These are phyloP conservation scores for Calliphora vicina DNA, from an alignment of 1,140 invertebrate genomes.

Conservation along the genomic window DNA sequence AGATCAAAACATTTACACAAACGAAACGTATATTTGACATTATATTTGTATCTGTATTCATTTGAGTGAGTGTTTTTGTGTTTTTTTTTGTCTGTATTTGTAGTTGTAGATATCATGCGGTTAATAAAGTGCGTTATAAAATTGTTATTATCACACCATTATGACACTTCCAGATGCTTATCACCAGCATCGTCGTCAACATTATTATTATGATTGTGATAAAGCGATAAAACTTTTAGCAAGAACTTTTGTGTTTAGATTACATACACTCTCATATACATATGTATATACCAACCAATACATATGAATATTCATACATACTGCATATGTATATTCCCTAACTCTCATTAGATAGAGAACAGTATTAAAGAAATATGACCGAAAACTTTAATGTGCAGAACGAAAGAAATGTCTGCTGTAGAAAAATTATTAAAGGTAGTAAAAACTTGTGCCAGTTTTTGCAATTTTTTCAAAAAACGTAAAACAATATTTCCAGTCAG, in stretches of 20 bases:
- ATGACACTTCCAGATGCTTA: conserved; percentile 3
- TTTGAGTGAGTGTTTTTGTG: not conserved
- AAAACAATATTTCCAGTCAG: too few relatives aligned
- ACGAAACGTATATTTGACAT: not conserved
- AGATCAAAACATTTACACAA: not conserved
- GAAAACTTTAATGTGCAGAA: too few relatives aligned
- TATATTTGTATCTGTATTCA: too few relatives aligned
- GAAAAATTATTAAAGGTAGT: too few relatives aligned
- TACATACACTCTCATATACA: not conserved
- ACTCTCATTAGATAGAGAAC: too few relatives aligned
- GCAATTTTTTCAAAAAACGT: too few relatives aligned
- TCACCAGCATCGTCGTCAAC: not conserved
- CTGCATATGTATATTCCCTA: too few relatives aligned
- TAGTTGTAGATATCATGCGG: conserved; percentile 37
- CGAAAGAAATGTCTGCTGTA: too few relatives aligned
- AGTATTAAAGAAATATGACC: too few relatives aligned
- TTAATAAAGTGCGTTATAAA: conserved; percentile 40
- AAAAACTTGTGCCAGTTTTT: too few relatives aligned
- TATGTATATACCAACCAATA: not conserved
- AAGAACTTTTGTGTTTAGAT: not conserved
- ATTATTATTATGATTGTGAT: not conserved
- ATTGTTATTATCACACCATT: conserved; percentile 39
- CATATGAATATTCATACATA: too few relatives aligned
- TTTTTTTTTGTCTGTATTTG: not conserved
- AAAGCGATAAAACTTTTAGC: conserved; percentile 3